Evolutionary conservation across 2,888 invertebrate genomes (phyloP).

Genomic region (Myathropa florea): DNA sequence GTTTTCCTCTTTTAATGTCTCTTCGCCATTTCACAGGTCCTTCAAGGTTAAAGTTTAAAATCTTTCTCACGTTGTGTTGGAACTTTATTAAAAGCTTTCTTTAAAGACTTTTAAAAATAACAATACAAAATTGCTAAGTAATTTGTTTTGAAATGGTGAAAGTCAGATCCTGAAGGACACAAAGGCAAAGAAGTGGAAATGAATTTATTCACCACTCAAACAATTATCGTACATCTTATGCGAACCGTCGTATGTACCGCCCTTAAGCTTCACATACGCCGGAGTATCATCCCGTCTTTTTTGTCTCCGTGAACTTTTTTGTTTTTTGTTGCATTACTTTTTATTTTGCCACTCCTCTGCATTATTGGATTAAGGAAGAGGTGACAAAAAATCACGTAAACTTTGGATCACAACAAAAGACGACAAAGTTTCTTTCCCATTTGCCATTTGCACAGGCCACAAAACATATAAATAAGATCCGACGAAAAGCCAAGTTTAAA

Average conservation of each 20-base stretch:
- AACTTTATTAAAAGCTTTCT: slow-evolving; percentile 23
- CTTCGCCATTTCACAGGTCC: background rate
- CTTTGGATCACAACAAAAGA: slow-evolving; percentile 32
- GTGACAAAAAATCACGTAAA: slow-evolving; percentile 61
- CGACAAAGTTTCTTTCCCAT: slow-evolving; percentile 51
- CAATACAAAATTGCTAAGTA: slow-evolving; percentile 28
- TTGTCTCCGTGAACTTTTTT: background rate
- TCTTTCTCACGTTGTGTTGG: background rate
- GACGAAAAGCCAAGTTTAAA: slow-evolving; percentile 53
- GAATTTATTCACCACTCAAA: slow-evolving; percentile 67
- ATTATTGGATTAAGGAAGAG: slow-evolving; percentile 56
- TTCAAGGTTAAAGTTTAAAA: background rate
- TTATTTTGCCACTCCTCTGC: slow-evolving; percentile 31
- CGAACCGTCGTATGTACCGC: slow-evolving; percentile 17
- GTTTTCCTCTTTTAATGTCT: background rate
- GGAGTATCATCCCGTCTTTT: background rate
- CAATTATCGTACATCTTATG: slow-evolving; percentile 62
- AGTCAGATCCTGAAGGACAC: slow-evolving; percentile 37
- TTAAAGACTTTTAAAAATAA: slow-evolving; percentile 24
- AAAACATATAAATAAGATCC: slow-evolving; percentile 43
- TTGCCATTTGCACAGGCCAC: slow-evolving; percentile 29
- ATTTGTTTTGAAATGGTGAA: slow-evolving; percentile 28
- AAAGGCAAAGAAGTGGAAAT: slow-evolving; percentile 28
- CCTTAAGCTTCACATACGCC: slow-evolving; percentile 26
- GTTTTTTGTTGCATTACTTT: slow-evolving; percentile 31